phyloP scores from a whole-genome alignment of 1,140 invertebrate species.

The Drosophila trapezifrons region DNA sequence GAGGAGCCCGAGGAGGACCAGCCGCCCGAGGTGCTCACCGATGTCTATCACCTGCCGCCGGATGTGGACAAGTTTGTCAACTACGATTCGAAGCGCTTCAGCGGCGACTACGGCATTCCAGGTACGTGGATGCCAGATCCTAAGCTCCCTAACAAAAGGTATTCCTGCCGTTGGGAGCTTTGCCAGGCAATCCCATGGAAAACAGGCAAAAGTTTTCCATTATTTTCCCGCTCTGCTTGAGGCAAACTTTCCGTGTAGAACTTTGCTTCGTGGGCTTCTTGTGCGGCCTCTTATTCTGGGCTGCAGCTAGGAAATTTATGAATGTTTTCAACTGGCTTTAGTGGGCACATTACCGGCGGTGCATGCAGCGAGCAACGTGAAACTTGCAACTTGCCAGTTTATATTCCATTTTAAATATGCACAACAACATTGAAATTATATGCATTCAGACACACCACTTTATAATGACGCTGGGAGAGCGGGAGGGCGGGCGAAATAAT shows the following conservation, averaged over 20 bases:
- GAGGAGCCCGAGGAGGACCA: slow-evolving; percentile 88
- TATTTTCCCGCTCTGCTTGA: slow-evolving; percentile 48
- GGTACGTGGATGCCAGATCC: slow-evolving; percentile 65
- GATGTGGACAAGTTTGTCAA: slow-evolving; percentile 89
- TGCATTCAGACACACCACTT: slow-evolving; percentile 41
- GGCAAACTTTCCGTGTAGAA: slow-evolving; percentile 64
- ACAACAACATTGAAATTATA: slow-evolving; percentile 70
- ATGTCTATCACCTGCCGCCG: slow-evolving; percentile 89
- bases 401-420: slow-evolving; percentile 71
- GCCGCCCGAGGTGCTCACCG: slow-evolving; percentile 88
- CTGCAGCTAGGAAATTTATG: slow-evolving; percentile 64
- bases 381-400: slow-evolving; percentile 45
- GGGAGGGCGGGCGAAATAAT: slow-evolving; percentile 46
- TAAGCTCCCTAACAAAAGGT: slow-evolving; percentile 37
- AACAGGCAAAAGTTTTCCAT: slow-evolving; percentile 52
- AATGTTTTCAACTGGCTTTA: slow-evolving; percentile 73
- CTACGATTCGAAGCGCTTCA: slow-evolving; percentile 87
- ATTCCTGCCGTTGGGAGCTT: background rate
- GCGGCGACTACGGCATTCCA: slow-evolving; percentile 90
- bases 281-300: slow-evolving; percentile 27
- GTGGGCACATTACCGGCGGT: slow-evolving; percentile 45
- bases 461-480: slow-evolving; percentile 28
- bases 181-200: slow-evolving; percentile 26
- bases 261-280: slow-evolving; percentile 39
- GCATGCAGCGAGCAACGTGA: slow-evolving; percentile 19